Base-by-base conservation (phyloP, 2,797 vertebrate species). In the Danionella dracula region DNA sequence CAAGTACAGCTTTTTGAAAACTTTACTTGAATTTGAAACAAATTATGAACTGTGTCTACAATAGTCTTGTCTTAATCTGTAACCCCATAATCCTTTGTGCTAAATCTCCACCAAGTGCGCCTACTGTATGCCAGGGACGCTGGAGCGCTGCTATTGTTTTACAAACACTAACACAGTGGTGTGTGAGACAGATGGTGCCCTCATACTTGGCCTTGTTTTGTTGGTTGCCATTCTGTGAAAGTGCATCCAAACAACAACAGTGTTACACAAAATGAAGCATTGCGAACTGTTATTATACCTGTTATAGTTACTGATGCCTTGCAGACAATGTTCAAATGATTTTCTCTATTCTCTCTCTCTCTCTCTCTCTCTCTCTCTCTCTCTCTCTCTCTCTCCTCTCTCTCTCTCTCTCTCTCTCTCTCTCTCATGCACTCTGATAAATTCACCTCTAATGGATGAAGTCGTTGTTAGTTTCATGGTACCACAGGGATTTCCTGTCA, bases 401-500 rank as follows among this genome's bases (percentile, higher is more conserved):
- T 35, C 6, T 35, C 32, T 31, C 15, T 38, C 6, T 29, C 10
- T 4, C 41, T n/a, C 13, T 29, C 5, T 7, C 37, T 16, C 19
- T 16, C 44, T 44, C 45, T 56, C 48, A 5, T 38, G 11, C 12
- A 7, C 31, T 20, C 21, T 32, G 46, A 48, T 13, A 15, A 29
- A 41, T 13, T 34, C 56, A 49, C 34, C 9, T 56, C 57, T 51
- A 51, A 64, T 61, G 44, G 37, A 53, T 34, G 32, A 55, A 41
- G 48, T 23, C 58, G 56, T 60, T 40, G 46, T 16, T 32, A 38
- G 12, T 56, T 21, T 27, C 53, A 32, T 55, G 13, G 41, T 8
- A 44, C 56, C 50, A 17, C 32, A 35, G 55, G 41, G 50, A 60
- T 56, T 45, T 60, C 19, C 21, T 70, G 56, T 70, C 40, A 60